Base-by-base conservation (phyloP, 2,797 vertebrate species). In the Enteromius anoplus region DNA sequence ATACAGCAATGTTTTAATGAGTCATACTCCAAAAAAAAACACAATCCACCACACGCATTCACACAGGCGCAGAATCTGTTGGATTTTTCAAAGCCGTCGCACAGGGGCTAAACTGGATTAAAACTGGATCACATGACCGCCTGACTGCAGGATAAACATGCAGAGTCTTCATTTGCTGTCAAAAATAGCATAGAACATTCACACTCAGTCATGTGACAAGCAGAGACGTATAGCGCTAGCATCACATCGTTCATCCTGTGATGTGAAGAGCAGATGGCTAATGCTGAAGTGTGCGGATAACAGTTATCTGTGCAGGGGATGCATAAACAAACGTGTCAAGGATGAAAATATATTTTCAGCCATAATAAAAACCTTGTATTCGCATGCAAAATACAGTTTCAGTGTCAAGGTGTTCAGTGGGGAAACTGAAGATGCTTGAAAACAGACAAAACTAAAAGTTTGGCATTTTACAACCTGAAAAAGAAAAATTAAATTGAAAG, bases 131-230 rank as follows among this genome's bases (percentile, higher is more conserved):
- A 76, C 49, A 65, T 62, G 51, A 32, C 66, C 14, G 49, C 19
- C 76, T 64, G 58, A 53, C 53, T 51, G 66, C 75, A 62, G 58
- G 68, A 75, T 84, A 45, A 70, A 69, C 15, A 68, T 75, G 9
- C 75, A 64, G 12, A 47, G 14, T 19, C 66, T 55, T 65, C 23
- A 75, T 76, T 21, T 4, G 15, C 49, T 34, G n/a, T 86, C 81
- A 86, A 76, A 88, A 88, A 86, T 88, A 86, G 85, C 70, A 45
- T 7, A 65, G 8, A 45, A 73, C 37, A 71, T 81, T 68, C 53
- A 80, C 76, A 75, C 64, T 76, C 37, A 37, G 47, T 77, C 85
- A 85, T 37, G 40, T 86, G 84, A 81, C 64, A 8, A 55, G 19
- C 21, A 14, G 11, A 75, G 60, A 34, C 17, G 51, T 75, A 65